phyloP scores from a whole-genome alignment of 2,113 vertebrate species.

The Oncorhynchus masou region DNA sequence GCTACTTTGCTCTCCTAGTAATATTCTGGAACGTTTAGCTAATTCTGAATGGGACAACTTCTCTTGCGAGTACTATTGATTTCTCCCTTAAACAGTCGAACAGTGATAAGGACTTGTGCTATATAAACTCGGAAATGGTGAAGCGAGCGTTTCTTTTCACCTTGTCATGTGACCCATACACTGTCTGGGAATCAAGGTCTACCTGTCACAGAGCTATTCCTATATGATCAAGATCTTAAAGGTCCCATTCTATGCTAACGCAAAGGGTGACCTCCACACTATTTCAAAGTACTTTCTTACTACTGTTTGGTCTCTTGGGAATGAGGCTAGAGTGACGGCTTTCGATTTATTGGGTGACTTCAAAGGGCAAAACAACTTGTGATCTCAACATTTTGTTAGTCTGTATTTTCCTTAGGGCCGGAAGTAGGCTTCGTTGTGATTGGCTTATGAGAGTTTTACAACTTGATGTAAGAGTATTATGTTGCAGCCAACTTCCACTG shows the following conservation, averaged over 20 bases:
- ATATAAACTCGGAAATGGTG: conserved; percentile 12
- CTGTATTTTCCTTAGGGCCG: background rate
- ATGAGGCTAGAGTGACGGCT: background rate
- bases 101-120: background rate
- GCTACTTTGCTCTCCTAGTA: background rate
- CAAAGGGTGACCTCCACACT: background rate
- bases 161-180: conserved; percentile 45
- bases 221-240: background rate
- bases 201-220: conserved; percentile 27
- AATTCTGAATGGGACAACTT: background rate
- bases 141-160: conserved; percentile 2
- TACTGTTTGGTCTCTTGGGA: background rate
- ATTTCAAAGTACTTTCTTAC: background rate
- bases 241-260: background rate
- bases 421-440: background rate
- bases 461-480: background rate
- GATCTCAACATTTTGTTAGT: background rate
- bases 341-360: background rate
- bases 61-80: background rate
- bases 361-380: background rate
- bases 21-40: background rate
- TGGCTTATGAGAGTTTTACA: background rate
- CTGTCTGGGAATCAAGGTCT: conserved; percentile 30
- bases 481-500: background rate
- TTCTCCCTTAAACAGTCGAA: background rate